Base-by-base conservation (phyloP, 2,888 invertebrate species). In the Agrochola litura region DNA sequence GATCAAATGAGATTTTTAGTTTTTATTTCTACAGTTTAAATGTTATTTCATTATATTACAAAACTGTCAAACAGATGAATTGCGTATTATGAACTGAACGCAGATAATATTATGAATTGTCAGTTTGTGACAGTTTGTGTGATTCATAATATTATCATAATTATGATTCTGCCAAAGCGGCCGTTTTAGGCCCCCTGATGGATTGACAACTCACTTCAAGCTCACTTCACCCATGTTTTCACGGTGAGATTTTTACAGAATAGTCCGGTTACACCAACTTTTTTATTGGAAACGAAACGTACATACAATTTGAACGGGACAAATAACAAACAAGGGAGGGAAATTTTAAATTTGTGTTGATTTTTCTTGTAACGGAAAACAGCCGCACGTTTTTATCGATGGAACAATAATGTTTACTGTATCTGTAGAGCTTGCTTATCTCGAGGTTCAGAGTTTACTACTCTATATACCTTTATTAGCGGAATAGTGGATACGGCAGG, bases 311-410 rank as follows among this genome's bases (percentile, higher is more conserved):
- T 84, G 76, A 66, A 65, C 65, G 60, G 73, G 54, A 76, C 70
- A 85, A 83, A 86, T 75, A 86, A 86, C 74, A 82, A 81, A 83
- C 87, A 85, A 80, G 43, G 16, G 56, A 76, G 68, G 49, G 30
- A 79, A 78, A 75, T 77, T 85, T 78, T 9, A 76, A 70, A 69
- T 69, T 72, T 76, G 54, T 69, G 58, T 81, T 77, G 63, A 66
- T 80, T 85, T 80, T 83, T 66, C 60, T 71, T 68, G 41, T 19
- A 41, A 77, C 76, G 54, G 65, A 71, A 80, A 79, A 79, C 58
- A 67, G 19, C 12, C 25, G 65, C 65, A 69, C 43, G 30, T 49
- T 77, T 80, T 85, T 72, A 66, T 69, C 25, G 10, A 63, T 56
- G 10, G 37, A 56, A 67, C 49, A 83, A 49, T 66, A 63, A 72